Base-by-base conservation (phyloP, 1,140 invertebrate species). In the Pseudomyrmex dendroicus region DNA sequence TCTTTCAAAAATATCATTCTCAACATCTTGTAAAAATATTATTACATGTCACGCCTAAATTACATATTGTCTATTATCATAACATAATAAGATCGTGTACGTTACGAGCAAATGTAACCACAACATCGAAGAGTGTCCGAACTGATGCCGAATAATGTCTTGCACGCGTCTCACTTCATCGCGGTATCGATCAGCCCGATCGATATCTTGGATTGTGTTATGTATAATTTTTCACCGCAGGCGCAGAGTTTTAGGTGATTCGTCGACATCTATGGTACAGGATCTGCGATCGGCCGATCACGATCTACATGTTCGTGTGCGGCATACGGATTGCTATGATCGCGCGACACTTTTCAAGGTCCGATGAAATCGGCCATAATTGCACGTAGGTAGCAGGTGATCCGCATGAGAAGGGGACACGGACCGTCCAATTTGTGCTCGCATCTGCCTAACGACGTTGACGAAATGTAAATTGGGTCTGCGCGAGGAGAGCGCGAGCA, bases 401-500 rank as follows among this genome's bases (percentile, higher is more conserved):
- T 90, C 84, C 77, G 74, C 56, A 74, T 83, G 73, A 35, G 35
- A 82, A 85, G 85, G 84, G 86, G 84, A 88, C 86, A 89, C 86
- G 73, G 84, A 86, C 82, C 80, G 90, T 89, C 90, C 90, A 92
- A 92, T 92, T 92, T 92, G 86, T 85, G 86, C 86, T 89, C 76
- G 91, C 91, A 92, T 92, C 91, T 92, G 91, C 90, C 90, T 84
- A 84, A 89, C 91, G 89, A 91, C 89, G 90, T 92, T 92, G 90
- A 92, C 90, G 90, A 92, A 92, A 92, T 92, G 91, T 88, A 92
- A 92, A 92, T 91, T 88, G 83, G 22, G 56, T 67, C 83, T 54
- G 85, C 82, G 84, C 82, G 59, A 82, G 66, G 82, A 76, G 76
- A 77, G n/a, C 22, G 80, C 20, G 64, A 56, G 48, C 54, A 59